Base-by-base conservation (phyloP, 2,797 vertebrate genomes). In the Sternarchorhynchus goeldii region DNA sequence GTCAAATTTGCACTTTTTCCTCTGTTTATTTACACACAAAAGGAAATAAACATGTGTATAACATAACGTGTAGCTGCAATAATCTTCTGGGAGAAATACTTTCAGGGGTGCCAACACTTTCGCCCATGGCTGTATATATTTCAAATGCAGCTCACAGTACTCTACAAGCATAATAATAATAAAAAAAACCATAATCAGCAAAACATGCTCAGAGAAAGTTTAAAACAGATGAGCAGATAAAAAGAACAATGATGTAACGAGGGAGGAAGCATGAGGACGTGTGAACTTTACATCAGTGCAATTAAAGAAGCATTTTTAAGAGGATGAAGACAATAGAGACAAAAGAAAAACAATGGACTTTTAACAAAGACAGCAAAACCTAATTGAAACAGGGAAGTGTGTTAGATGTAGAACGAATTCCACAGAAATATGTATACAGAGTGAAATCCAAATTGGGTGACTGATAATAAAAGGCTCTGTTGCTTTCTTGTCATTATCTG, bases 391-490 rank as follows among this genome's bases (percentile, higher is more conserved):
- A 41, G 39, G 10, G 39, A 6, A 41, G 39, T 41, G 39, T 41
- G 5, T 29, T 16, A n/a, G 32, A 16, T n/a, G 34, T 65, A 16
- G 4, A 3, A 53, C 31, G 2, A 2, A 2, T 55, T 31, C 20
- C 45, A 31, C 66, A 68, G 20, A 68, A 20, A 31, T 59, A 59
- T 29, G 20, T 53, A 29, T 5, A 67, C 10, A 5, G 12, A 67
- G 36, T 39, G 34, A 68, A 50, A 18, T 69, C 67, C 67, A 55
- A 3, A 18, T 10, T 31, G 21, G 16, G 25, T 31, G 12, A n/a
- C 41, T 25, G 16, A 41, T 53, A 69, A 69, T 29, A 69, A 31
- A 69, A 55, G 21, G 53, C 25, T 21, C 41, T n/a, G 31, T 72
- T 12, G 10, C 20, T 63, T 41, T 14, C 8, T 64, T 72, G 39